A percentile compares a stretch with the other conserved stretches of the same genome.
phyloP scores from a whole-genome alignment of 2,113 vertebrate genomes.

The Pelecanus crispus region DNA sequence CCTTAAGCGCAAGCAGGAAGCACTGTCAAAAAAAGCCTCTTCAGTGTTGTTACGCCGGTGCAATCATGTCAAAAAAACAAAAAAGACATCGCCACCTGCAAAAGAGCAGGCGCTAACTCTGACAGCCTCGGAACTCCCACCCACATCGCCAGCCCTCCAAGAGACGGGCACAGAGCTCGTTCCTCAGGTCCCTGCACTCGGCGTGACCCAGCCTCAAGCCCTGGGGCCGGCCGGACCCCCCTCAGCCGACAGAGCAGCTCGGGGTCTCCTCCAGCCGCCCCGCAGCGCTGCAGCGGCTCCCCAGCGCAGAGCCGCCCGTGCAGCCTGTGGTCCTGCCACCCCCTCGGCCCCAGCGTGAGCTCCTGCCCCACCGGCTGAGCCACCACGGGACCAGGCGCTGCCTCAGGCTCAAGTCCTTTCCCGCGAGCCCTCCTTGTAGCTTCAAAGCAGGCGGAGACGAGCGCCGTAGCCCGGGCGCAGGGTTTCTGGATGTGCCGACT shows the following conservation, averaged over 20 bases:
- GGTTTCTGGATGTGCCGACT: background rate
- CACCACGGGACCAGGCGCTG: background rate
- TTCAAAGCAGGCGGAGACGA: accelerated
- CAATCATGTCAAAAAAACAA: background rate
- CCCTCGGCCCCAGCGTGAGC: background rate
- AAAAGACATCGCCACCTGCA: background rate
- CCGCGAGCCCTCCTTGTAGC: accelerated
- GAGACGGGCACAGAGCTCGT: accelerated
- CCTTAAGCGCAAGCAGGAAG: slow-evolving; percentile 19
- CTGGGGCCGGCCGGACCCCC: background rate
- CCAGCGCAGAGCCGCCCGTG: background rate
- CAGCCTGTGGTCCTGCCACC: background rate
- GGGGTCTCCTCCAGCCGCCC: too few species aligned
- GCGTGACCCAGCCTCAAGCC: accelerated
- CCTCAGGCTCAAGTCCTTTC: background rate
- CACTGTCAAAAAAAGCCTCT: slow-evolving; percentile 22
- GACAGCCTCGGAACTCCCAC: background rate
- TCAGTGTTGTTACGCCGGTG: background rate
- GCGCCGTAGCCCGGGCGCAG: background rate
- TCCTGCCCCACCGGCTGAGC: background rate
- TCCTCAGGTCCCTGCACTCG: background rate
- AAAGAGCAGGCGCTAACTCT: slow-evolving; percentile 13
- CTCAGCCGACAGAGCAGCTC: background rate
- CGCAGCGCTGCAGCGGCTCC: background rate
- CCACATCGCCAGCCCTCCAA: background rate